phyloP scores from a whole-genome alignment of 2,888 invertebrate genomes.

The Sphaerolaimus hirsutus region DNA sequence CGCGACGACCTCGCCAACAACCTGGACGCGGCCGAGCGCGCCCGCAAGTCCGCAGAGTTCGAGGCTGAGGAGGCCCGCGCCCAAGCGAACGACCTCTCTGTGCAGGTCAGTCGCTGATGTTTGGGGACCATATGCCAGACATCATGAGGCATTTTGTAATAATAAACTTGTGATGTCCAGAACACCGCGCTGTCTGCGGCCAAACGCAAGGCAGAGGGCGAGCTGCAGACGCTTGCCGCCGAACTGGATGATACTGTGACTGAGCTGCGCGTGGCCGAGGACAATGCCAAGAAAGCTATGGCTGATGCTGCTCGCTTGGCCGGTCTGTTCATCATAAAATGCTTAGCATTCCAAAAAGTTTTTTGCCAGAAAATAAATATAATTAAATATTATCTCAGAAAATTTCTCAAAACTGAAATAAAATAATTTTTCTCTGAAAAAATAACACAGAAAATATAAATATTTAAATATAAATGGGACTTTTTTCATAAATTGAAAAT shows the following conservation, averaged over 20 bases:
- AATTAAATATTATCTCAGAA: not conserved
- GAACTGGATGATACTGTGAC: conserved; percentile 91
- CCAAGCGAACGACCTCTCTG: conserved; percentile 73
- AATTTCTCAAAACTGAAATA: not conserved
- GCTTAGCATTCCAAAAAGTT: too few species aligned
- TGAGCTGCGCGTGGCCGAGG: conserved; percentile 93
- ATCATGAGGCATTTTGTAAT: too few species aligned
- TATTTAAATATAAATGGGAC: not conserved
- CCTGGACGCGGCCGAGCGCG: conserved; percentile 73
- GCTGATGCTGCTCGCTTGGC: conserved; percentile 89
- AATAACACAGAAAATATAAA: not conserved
- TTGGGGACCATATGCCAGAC: too few species aligned
- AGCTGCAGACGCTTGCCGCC: conserved; percentile 78
- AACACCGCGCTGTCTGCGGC: conserved; percentile 76
- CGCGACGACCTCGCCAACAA: conserved; percentile 58
- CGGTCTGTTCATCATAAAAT: too few species aligned
- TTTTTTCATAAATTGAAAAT: not conserved
- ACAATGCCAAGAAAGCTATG: conserved; percentile 95
- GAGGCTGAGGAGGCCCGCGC: conserved; percentile 92
- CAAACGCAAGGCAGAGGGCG: conserved; percentile 97
- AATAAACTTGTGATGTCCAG: too few species aligned
- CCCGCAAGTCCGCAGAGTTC: conserved; percentile 89
- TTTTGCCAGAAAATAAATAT: not conserved
- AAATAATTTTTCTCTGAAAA: not conserved
- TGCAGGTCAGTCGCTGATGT: too few species aligned